Evolutionary conservation across 2,888 invertebrate genomes (phyloP), one percentile per base, ranked within the genome.

Genomic region (Drosophila acutilabella): DNA sequence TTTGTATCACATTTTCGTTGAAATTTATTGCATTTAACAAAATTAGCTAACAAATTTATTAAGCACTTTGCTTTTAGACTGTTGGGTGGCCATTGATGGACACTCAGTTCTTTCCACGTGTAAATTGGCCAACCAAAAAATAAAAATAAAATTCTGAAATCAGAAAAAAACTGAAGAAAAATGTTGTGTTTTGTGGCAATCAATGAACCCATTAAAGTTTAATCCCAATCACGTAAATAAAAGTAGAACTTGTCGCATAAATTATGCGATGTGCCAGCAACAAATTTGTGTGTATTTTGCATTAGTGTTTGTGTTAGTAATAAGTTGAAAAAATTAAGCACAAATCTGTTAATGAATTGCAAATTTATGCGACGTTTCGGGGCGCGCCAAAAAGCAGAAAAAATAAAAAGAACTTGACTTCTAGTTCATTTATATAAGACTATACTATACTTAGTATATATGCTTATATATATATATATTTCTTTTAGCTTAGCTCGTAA

Each of bases 1-100:
- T 56, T 65, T 79, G 84, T 79, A 81, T 76, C 81, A 81, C 85
- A 74, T 85, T 88, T 88, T 80, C 74, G 81, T 78, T 83, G 60
- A 88, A 89, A 89, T 90, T 89, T 89, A 89, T 89, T 87, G 84
- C 90, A 80, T 81, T 86, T 81, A 88, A 82, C 77, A 78, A 83
- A 89, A 90, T 90, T 89, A 89, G 84, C 88, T 78, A 83, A 85
- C 85, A 90, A 89, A 89, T 90, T 88, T 89, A 89, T 89, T 82
- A 87, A 86, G 78, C 87, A 83, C 78, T 78, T 78, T 41, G 36
- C 36, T 13, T 13, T 11, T 36, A 13, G 36, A 11, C 36, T 13
- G 13, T 61, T 75, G 76, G 65, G 68, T 67, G 58, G 53, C 60
- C 84, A 84, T 81, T 87, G 88, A 87, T 83, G 85, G 74, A 87